phyloP scores from a whole-genome alignment of 2,888 invertebrate genomes.

The Morpho helenor region DNA sequence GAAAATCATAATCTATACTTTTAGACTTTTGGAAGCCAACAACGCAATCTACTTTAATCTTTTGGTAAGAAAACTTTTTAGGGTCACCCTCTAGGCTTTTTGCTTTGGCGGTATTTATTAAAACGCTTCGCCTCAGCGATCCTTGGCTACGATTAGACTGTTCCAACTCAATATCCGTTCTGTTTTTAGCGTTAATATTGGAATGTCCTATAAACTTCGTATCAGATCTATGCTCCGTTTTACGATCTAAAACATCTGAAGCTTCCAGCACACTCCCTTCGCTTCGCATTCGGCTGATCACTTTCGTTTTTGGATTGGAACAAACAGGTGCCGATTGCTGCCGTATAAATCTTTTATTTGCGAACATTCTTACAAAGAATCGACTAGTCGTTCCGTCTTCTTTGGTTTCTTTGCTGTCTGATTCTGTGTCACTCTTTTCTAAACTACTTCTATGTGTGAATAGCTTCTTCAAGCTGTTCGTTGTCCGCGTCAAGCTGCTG shows the following conservation, averaged over 20 bases:
- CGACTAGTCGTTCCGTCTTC: conserved; percentile 44
- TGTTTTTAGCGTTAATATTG: conserved; percentile 50
- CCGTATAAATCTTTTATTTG: conserved; percentile 54
- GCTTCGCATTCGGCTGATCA: conserved; percentile 59
- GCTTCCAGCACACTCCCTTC: conserved; percentile 58
- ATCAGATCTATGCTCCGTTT: conserved; percentile 34
- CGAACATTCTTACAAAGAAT: conserved; percentile 58
- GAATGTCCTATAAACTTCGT: conserved; percentile 58
- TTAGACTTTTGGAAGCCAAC: conserved; percentile 65
- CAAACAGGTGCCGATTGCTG: conserved; percentile 68
- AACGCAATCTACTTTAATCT: conserved; percentile 63
- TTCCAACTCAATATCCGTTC: conserved; percentile 50
- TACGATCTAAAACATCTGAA: conserved; percentile 38
- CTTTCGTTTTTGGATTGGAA: conserved; percentile 46
- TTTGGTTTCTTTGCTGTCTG: conserved; percentile 43
- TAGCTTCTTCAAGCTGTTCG: conserved; percentile 76
- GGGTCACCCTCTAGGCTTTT: conserved; percentile 58
- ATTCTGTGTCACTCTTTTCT: conserved; percentile 58
- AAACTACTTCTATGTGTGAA: conserved; percentile 66
- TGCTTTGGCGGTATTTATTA: conserved; percentile 68
- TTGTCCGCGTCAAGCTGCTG: conserved; percentile 80
- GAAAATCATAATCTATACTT: conserved; percentile 63
- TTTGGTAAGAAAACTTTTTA: conserved; percentile 54
- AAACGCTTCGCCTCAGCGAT: conserved; percentile 72
- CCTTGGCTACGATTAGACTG: conserved; percentile 43